A percentile compares a stretch with the other conserved stretches of the same genome.
Evolutionary conservation across 2,888 invertebrate genomes (phyloP).

Genomic region (Octodonta nipae): DNA sequence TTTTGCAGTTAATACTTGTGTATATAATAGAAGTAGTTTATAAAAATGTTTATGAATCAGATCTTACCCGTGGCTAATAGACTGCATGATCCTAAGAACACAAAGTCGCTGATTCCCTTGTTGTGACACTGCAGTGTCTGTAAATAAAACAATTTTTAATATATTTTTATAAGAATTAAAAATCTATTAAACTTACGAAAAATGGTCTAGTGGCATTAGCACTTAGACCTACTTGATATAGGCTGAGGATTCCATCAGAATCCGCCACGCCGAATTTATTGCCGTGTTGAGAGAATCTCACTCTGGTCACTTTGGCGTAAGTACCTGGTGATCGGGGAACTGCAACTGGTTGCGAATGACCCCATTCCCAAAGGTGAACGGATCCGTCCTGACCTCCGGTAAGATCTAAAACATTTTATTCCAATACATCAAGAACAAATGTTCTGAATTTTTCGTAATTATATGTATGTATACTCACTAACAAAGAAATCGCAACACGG

Average conservation of each 20-base stretch:
- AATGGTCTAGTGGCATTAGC: conserved; percentile 66
- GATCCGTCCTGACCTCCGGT: conserved; percentile 94
- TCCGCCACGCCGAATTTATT: conserved; percentile 98
- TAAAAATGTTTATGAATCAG: too few species aligned
- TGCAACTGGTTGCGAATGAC: conserved; percentile 79
- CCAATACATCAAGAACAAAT: too few species aligned
- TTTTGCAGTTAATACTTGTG: not conserved
- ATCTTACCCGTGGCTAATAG: conserved; percentile 72
- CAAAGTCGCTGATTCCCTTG: conserved; percentile 93
- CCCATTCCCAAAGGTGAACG: conserved; percentile 97
- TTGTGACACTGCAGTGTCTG: conserved; percentile 94
- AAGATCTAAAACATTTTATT: conserved; percentile 64
- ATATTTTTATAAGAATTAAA: conserved; percentile 1
- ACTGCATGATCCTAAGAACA: conserved; percentile 94
- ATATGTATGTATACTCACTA: too few species aligned
- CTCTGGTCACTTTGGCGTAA: conserved; percentile 87
- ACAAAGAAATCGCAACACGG: too few species aligned
- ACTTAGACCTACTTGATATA: conserved; percentile 83
- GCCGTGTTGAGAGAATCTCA: conserved; percentile 91
- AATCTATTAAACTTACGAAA: conserved; percentile 55
- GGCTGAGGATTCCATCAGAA: conserved; percentile 88
- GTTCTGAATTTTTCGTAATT: too few species aligned
- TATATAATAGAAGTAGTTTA: too few species aligned
- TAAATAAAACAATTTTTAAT: too few species aligned
- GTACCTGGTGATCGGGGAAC: conserved; percentile 86